phyloP scores from a whole-genome alignment of 2,113 vertebrate species.

The Dunckerocampus dactyliophorus region DNA sequence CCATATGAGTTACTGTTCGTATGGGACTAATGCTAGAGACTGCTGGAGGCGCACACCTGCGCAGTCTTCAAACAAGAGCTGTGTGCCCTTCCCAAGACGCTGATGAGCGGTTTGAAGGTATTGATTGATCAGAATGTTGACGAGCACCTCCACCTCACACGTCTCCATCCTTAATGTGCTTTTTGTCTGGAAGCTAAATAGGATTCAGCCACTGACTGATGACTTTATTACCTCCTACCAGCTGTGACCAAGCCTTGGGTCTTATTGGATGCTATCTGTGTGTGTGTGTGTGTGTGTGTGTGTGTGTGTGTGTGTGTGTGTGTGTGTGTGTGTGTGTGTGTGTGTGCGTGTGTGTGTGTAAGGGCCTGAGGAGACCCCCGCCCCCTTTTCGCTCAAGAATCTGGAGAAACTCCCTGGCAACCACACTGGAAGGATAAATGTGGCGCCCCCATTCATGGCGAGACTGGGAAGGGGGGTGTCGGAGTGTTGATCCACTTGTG shows the following conservation, averaged over 20 bases:
- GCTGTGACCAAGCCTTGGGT: constrained; percentile 69
- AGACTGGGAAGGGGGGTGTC: neutral
- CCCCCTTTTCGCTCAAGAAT: constrained; percentile 36
- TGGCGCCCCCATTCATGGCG: constrained; percentile 47
- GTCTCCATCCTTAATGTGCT: neutral
- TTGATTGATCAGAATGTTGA: neutral
- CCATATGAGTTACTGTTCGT: neutral
- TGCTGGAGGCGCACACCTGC: too few species aligned
- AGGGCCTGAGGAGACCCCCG: constrained; percentile 19
- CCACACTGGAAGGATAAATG: constrained; percentile 54
- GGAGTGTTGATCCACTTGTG: neutral
- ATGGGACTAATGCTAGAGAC: too few species aligned
- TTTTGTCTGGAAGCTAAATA: constrained; percentile 58
- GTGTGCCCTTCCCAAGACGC: too few species aligned
- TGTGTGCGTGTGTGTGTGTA: constrained; percentile 17
- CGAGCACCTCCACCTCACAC: neutral
- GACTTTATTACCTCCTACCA: constrained; percentile 72
- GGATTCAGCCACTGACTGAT: constrained; percentile 56
- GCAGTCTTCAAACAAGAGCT: too few species aligned
- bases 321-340: constrained; percentile 8
- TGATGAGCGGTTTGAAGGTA: too few species aligned
- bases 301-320: constrained; percentile 18
- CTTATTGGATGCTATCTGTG: constrained; percentile 35
- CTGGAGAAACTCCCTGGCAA: constrained; percentile 67
- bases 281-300: constrained; percentile 17